Base-by-base conservation (phyloP, 2,888 invertebrate genomes). In the Tetropium fuscum region DNA sequence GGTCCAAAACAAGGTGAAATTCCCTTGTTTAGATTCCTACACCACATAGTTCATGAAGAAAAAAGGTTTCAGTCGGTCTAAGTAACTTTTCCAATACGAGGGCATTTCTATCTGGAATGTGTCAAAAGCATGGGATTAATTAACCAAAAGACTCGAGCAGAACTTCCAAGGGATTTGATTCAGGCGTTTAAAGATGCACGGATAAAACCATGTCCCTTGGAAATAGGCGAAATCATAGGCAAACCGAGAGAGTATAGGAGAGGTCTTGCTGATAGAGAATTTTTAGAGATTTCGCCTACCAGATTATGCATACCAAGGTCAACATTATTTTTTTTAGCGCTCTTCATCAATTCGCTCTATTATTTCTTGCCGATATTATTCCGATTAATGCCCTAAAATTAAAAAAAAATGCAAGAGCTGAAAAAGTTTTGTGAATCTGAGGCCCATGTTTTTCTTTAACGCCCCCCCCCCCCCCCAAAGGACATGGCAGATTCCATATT, bases 1-100 rank as follows among this genome's bases (percentile, higher is more conserved):
- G 44, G 54, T 0, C 30, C 40, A 27, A 41, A 53, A 25, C 45
- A 54, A 16, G 45, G 36, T 32, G 45, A 20, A 20, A 48, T 45
- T 2, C 10, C 36, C 8, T 15, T 48, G 6, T 20, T 48, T 4
- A 19, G 48, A 20, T 56, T 48, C 18, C 5, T 56, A 13, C 56
- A 56, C 22, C 15, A 25, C 34, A 1, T 53, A 34, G 32, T 60
- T 8, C 41, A 43, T n/a, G 11, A 36, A 43, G 5, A 36, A 48
- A 32, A 36, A 13, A 16, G 53, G 4, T 48, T 48, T 58, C 13
- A 58, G 2, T 20, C 36, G 7, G 16, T 53, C 4, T 4, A 53
- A 43, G 18, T 58, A 16, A 15, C 41, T 1, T 58, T 48, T 48
- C 53, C 53, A n/a, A 51, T 54, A 19, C 19, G 48, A 5, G 58